phyloP scores from a whole-genome alignment of 2,797 vertebrate species.

The Falco biarmicus region DNA sequence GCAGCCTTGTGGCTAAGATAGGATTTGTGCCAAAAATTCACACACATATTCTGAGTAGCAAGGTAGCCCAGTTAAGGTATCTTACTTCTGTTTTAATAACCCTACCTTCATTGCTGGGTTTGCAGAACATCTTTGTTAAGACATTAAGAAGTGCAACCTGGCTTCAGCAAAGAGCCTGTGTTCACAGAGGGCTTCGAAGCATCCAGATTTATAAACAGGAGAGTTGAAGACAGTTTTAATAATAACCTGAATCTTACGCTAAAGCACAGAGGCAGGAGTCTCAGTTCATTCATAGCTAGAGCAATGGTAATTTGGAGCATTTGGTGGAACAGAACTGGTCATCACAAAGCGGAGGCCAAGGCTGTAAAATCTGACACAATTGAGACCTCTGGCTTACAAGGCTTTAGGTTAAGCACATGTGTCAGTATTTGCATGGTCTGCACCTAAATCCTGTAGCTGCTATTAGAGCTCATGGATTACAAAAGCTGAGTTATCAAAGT shows the following conservation, averaged over 20 bases:
- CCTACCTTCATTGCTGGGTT: background rate
- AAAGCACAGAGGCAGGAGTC: background rate
- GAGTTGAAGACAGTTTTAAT: background rate
- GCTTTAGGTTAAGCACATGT: background rate
- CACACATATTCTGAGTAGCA: background rate
- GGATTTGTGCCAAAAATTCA: background rate
- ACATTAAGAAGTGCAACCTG: background rate
- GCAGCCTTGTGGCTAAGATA: background rate
- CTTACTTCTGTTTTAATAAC: background rate
- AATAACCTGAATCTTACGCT: background rate
- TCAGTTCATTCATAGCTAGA: background rate
- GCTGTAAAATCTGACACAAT: background rate
- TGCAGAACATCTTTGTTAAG: background rate
- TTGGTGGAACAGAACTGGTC: background rate
- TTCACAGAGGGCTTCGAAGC: background rate
- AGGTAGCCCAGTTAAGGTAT: background rate
- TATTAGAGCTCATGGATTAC: background rate
- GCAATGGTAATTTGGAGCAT: background rate
- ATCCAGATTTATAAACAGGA: background rate
- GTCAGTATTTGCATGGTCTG: background rate
- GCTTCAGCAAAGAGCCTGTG: background rate
- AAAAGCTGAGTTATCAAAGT: background rate
- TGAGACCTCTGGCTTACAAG: background rate
- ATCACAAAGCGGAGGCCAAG: background rate
- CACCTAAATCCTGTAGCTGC: background rate